Evolutionary conservation across 2,888 invertebrate species (phyloP).

Genomic region (Muscina levida): DNA sequence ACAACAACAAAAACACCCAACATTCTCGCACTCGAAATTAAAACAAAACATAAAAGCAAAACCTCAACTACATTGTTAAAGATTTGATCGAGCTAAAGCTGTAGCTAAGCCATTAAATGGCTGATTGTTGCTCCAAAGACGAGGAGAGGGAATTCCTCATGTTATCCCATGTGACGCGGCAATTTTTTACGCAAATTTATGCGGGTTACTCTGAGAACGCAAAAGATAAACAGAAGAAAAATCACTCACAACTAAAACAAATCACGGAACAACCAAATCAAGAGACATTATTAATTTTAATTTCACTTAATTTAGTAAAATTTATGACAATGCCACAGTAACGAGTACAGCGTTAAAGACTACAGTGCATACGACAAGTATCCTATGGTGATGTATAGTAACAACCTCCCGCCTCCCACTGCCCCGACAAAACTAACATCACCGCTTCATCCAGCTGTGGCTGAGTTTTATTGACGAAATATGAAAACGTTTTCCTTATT

Average conservation of each 20-base stretch:
- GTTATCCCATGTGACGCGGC: constrained; percentile 16
- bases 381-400: too few relatives aligned
- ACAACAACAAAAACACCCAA: neutral
- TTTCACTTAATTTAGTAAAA: constrained; percentile 69
- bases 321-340: constrained; percentile 66
- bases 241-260: constrained; percentile 46
- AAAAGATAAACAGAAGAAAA: constrained; percentile 26
- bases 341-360: neutral
- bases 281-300: constrained; percentile 68
- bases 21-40: constrained; percentile 18
- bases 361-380: neutral
- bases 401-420: too few relatives aligned
- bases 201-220: constrained; percentile 48
- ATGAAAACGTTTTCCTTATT: constrained; percentile 65
- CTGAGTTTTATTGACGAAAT: constrained; percentile 55
- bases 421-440: too few relatives aligned
- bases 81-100: neutral
- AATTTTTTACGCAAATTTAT: constrained; percentile 61
- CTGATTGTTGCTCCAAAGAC: neutral
- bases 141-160: neutral
- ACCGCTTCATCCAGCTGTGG: neutral
- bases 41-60: constrained; percentile 2
- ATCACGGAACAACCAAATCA: constrained; percentile 64
- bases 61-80: neutral
- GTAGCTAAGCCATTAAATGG: neutral